phyloP scores from a whole-genome alignment of 2,797 vertebrate genomes.

The Rhadinocentrus ornatus region DNA sequence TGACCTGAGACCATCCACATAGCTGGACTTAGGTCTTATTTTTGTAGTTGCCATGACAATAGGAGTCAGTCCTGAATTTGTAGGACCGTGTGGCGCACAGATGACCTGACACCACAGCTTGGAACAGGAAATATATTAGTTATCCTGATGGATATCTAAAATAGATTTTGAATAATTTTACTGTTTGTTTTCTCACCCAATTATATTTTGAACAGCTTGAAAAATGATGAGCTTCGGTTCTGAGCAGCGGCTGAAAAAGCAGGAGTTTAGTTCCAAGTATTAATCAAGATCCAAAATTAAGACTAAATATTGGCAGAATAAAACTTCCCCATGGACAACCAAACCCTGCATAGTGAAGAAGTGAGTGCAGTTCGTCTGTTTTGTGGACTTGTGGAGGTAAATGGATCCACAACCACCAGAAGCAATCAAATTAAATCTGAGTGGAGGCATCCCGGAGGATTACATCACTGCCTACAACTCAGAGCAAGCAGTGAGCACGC shows the following conservation, averaged over 20 bases:
- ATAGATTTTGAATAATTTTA: no score
- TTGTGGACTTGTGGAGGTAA: not conserved
- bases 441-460: conserved; percentile 26
- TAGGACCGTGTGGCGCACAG: not conserved
- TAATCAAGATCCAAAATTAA: not conserved
- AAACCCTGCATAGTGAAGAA: not conserved
- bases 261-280: no score
- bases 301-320: conserved; percentile 1
- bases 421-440: conserved; percentile 34
- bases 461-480: conserved; percentile 29
- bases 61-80: not conserved
- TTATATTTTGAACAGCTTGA: no score
- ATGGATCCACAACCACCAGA: conserved; percentile 29
- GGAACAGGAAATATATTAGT: not conserved
- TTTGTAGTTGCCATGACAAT: not conserved
- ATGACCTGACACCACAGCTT: not conserved
- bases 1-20: not conserved
- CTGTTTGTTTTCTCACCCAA: no score
- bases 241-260: no score
- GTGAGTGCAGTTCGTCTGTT: conserved; percentile 10
- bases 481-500: conserved; percentile 27
- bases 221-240: no score
- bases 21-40: not conserved
- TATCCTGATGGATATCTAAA: not conserved
- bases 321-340: not conserved